These are phyloP conservation scores for Frieseomelitta varia DNA, from an alignment of 1,140 invertebrate species.

Conservation along the genomic window DNA sequence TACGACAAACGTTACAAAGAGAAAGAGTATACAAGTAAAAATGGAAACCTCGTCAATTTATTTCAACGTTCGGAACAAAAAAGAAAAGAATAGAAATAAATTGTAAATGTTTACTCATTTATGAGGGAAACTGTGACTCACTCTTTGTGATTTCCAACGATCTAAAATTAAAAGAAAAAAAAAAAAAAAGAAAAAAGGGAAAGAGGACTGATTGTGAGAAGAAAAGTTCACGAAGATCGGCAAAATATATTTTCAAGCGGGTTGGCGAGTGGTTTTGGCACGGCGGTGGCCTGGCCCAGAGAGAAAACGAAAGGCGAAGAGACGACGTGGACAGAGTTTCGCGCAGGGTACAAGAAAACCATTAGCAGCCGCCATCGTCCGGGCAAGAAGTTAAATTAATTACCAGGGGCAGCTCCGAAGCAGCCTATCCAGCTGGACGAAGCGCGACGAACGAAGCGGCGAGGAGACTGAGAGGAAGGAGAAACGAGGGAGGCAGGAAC, in stretches of 20 bases:
- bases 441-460: conserved; percentile 17
- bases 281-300: neutral
- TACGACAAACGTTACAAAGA: neutral
- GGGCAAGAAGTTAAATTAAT: conserved; percentile 82
- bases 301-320: conserved; percentile 47
- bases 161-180: neutral
- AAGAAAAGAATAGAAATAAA: too few relatives aligned
- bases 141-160: neutral
- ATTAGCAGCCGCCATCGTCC: conserved; percentile 78
- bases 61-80: neutral
- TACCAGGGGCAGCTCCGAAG: conserved; percentile 66
- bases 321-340: conserved; percentile 50
- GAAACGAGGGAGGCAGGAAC: neutral
- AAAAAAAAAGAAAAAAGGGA: too few relatives aligned
- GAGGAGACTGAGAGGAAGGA: conserved; percentile 23
- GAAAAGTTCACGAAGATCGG: neutral
- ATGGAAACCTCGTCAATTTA: neutral
- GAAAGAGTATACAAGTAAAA: neutral
- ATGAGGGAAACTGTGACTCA: too few relatives aligned
- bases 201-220: too few relatives aligned
- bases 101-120: too few relatives aligned
- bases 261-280: neutral
- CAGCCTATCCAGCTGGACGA: conserved; percentile 50
- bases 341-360: conserved; percentile 77
- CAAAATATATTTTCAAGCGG: conserved; percentile 1